Evolutionary conservation across 2,888 invertebrate species (phyloP), one percentile per base, ranked within the genome.

Genomic region (Clostera curtula): DNA sequence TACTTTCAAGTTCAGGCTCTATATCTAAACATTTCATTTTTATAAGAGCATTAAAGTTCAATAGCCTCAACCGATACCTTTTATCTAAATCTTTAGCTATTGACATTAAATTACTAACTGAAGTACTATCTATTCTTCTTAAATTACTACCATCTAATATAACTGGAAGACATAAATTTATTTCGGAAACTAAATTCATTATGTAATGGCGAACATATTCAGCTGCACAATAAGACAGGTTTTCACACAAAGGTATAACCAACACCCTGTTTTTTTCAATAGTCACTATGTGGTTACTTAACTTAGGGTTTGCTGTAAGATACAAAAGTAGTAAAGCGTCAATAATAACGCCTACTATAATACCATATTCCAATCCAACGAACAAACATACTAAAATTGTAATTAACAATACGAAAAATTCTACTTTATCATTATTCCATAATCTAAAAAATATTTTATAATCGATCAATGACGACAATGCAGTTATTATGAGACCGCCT

Each of bases 391-490:
- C 49, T 1, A 43, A 5, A 34, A 66, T 59, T 1, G 82, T 83
- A 5, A 50, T 20, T 6, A 68, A 2, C 17, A 72, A 37, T 11
- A 77, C 35, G 6, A 63, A 27, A 1, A 82, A 38, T 36, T 82
- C 71, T 31, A 68, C 85, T 80, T 93, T 91, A 71, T 92, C 94
- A 3, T 90, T 89, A 49, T 84, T 87, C 94, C 95, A 96, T 21
- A 96, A 85, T 36, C 90, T 84, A 2, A 59, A 52, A 25, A 77
- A 51, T 18, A 77, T 71, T n/a, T 89, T 82, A 15, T 89, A 88
- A 47, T 95, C 93, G 3, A 95, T 86, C 90, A 95, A 92, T 43
- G 90, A 90, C 49, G 93, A 88, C 88, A 97, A 95, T 8, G 97
- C 96, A 12, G 91, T 88, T 32, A 97, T 92, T 34, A 97, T 96